A percentile compares a stretch with the other conserved stretches of the same genome.
These are phyloP conservation scores for Parasteatoda tepidariorum DNA, from an alignment of 1,140 invertebrate species.

Conservation along the genomic window DNA sequence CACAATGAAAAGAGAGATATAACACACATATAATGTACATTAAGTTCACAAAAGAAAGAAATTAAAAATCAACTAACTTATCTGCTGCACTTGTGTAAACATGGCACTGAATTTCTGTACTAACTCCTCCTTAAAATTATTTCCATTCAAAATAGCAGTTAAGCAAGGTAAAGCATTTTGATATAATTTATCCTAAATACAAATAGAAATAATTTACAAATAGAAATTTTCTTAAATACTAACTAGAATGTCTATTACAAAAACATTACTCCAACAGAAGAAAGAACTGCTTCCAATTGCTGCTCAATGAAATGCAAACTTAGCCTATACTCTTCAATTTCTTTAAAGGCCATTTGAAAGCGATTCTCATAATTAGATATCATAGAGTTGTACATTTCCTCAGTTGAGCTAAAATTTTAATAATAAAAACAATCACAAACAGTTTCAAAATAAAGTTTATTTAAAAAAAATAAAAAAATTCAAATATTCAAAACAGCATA, in stretches of 20 bases:
- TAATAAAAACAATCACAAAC: not conserved
- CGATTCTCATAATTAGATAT: constrained; percentile 49
- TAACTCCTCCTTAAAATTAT: not conserved
- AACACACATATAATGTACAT: too few species aligned
- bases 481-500: not conserved
- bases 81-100: not conserved
- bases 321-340: not conserved
- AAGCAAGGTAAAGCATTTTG: not conserved
- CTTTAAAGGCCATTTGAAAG: constrained; percentile 15
- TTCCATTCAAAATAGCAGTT: not conserved
- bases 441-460: not conserved
- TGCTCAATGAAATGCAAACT: not conserved
- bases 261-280: not conserved
- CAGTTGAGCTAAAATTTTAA: constrained; percentile 1
- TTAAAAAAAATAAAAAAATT: not conserved
- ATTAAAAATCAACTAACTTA: not conserved
- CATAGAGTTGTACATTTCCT: constrained; percentile 44
- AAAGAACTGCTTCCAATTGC: not conserved
- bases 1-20: too few species aligned
- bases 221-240: not conserved
- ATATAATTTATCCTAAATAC: not conserved
- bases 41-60: too few species aligned
- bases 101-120: not conserved
- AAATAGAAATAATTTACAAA: not conserved
- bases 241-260: not conserved